Evolutionary conservation across 2,888 invertebrate genomes (phyloP), one percentile per base, ranked within the genome.

Genomic region (Lithophane socia): DNA sequence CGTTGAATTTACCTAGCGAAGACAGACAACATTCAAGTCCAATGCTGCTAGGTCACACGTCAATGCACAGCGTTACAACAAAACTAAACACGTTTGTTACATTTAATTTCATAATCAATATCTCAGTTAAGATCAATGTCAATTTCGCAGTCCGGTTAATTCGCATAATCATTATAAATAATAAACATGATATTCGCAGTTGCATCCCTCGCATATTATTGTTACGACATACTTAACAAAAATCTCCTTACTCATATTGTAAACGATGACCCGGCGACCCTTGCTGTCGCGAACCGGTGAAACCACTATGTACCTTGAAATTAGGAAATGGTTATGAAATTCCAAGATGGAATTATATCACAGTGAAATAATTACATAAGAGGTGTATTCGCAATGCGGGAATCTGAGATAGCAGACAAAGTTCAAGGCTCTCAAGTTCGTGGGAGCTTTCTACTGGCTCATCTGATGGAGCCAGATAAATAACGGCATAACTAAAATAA

Each of bases 221-320:
- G 78, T 72, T 83, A 78, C 71, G 72, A 86, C 83, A 81, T 85
- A 86, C 85, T 72, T 88, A 86, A 79, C 68, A 88, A 88, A 88
- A 87, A 88, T 76, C 82, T 84, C 92, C 96, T 97, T 96, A 97
- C 97, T 95, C 92, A 97, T 97, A 87, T 97, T 95, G 87, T 97
- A 97, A 79, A 98, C 97, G 89, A 98, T 97, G 83, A 98, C 98
- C 88, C 98, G 97, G 2, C 98, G 97, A 70, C 98, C 98, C 88
- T 97, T 94, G 87, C 95, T 96, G 94, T 98, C 98, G 80, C 98
- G 97, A 80, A 97, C 97, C 52, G 98, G 98, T 73, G 98, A 98
- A 42, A 97, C 98, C 88, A 98, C 98, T 86, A 98, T 97, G 92
- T 98, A 98, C 91, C 98, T 98, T 88, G 75, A 92, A 92, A 90